These are phyloP conservation scores for Hoplodrina ambigua DNA, from an alignment of 2,888 invertebrate species.

Conservation along the genomic window DNA sequence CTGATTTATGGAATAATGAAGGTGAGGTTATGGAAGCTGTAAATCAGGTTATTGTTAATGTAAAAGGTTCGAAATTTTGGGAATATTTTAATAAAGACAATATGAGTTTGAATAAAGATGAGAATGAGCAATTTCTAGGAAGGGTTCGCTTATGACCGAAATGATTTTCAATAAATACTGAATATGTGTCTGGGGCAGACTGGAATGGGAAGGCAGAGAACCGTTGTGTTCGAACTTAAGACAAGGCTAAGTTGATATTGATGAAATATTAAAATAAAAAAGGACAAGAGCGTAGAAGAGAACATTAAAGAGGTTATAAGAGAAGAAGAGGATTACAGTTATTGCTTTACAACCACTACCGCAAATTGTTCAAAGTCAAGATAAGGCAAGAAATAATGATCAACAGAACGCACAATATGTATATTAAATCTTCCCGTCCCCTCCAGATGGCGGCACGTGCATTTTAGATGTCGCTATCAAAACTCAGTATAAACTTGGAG, in stretches of 20 bases:
- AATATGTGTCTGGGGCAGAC: not conserved
- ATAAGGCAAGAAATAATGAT: constrained; percentile 18
- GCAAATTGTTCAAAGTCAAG: constrained; percentile 22
- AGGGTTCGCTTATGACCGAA: not conserved
- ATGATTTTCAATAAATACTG: not conserved
- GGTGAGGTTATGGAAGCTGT: constrained; percentile 51
- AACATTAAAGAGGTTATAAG: not conserved
- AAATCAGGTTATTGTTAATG: constrained; percentile 53
- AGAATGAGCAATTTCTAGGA: not conserved
- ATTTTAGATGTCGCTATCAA: constrained; percentile 51
- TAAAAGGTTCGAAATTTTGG: constrained; percentile 37
- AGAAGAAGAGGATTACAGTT: constrained; percentile 11
- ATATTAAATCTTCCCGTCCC: constrained; percentile 40
- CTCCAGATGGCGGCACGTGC: constrained; percentile 52
- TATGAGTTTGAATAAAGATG: constrained; percentile 9
- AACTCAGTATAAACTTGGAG: constrained; percentile 55
- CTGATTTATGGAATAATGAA: constrained; percentile 51
- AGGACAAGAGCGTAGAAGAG: not conserved
- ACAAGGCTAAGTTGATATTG: not conserved
- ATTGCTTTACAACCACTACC: constrained; percentile 13
- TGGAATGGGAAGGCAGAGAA: too few relatives aligned
- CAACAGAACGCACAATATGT: constrained; percentile 30
- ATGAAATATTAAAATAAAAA: not conserved
- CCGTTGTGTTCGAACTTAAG: not conserved
- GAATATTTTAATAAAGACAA: constrained; percentile 30